A percentile compares a stretch with the other conserved stretches of the same genome.
These are phyloP conservation scores for Jaculus jaculus DNA, from an alignment of 2,113 vertebrate genomes.

Conservation along the genomic window DNA sequence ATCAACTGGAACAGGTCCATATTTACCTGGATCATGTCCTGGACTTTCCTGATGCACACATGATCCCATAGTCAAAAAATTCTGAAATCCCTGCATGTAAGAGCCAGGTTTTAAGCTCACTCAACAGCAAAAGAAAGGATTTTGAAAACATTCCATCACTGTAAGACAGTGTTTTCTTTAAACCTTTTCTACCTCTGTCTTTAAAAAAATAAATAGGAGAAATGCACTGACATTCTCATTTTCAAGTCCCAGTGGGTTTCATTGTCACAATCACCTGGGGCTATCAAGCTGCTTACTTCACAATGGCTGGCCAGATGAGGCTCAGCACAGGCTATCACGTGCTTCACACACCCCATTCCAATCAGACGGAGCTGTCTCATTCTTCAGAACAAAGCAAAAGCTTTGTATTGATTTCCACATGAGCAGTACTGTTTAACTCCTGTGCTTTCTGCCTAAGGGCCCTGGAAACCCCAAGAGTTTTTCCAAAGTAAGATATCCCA, in stretches of 20 bases:
- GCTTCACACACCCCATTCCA: constrained; percentile 39
- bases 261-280: constrained; percentile 39
- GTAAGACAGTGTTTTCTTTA: constrained; percentile 66
- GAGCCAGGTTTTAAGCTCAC: neutral
- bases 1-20: neutral
- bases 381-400: constrained; percentile 1
- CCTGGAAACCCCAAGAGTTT: neutral
- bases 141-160: constrained; percentile 49
- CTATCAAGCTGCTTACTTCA: constrained; percentile 61
- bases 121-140: constrained; percentile 44
- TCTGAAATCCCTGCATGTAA: neutral
- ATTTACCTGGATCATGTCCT: neutral
- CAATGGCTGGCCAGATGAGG: constrained; percentile 30
- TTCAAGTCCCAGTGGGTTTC: constrained; percentile 66
- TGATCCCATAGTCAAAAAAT: neutral
- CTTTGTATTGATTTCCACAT: constrained; percentile 41
- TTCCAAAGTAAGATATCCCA: neutral
- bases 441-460: neutral
- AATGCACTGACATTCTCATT: constrained; percentile 73
- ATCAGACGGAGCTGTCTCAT: neutral
- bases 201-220: constrained; percentile 64
- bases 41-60: neutral
- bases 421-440: constrained; percentile 36
- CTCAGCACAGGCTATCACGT: neutral
- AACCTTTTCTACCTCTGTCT: constrained; percentile 59